These are phyloP conservation scores for Scaptomyza flava DNA, from an alignment of 2,888 invertebrate species.

Conservation along the genomic window DNA sequence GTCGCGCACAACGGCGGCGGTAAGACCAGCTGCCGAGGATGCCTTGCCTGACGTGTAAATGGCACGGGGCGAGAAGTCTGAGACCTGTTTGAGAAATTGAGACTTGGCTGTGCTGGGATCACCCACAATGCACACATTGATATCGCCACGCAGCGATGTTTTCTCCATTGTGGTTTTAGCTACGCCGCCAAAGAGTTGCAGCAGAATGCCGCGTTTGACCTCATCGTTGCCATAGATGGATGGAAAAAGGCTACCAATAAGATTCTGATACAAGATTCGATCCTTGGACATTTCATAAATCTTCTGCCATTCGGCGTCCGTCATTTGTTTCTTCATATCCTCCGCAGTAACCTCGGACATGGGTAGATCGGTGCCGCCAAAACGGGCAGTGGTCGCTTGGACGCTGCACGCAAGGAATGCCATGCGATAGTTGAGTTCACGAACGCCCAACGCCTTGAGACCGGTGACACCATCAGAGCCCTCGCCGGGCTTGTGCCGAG, in stretches of 20 bases:
- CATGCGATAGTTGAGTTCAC: constrained; percentile 93
- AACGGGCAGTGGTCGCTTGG: constrained; percentile 93
- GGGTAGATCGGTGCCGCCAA: constrained; percentile 93
- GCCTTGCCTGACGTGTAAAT: constrained; percentile 99
- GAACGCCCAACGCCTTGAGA: constrained; percentile 91
- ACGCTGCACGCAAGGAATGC: constrained; percentile 98
- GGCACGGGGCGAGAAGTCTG: constrained; percentile 97
- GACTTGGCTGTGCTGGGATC: constrained; percentile 99
- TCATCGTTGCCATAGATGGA: constrained; percentile 98
- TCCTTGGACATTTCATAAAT: constrained; percentile 99
- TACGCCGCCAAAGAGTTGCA: constrained; percentile 99
- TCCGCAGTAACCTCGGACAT: constrained; percentile 96
- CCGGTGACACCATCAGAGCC: constrained; percentile 95
- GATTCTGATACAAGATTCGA: constrained; percentile 93
- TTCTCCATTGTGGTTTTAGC: constrained; percentile 96
- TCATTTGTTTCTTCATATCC: constrained; percentile 96
- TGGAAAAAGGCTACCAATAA: constrained; percentile 96
- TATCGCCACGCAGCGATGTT: constrained; percentile 96
- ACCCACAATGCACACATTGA: constrained; percentile 99
- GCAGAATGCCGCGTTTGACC: constrained; percentile 94
- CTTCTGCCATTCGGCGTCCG: constrained; percentile 96
- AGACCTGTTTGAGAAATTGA: constrained; percentile 96
- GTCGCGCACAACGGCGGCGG: constrained; percentile 98
- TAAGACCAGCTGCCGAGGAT: constrained; percentile 98
- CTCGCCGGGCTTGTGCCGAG: constrained; percentile 89